Evolutionary conservation across 2,797 vertebrate genomes (phyloP), one percentile per base, ranked within the genome.

Genomic region (Etheostoma nigrum): DNA sequence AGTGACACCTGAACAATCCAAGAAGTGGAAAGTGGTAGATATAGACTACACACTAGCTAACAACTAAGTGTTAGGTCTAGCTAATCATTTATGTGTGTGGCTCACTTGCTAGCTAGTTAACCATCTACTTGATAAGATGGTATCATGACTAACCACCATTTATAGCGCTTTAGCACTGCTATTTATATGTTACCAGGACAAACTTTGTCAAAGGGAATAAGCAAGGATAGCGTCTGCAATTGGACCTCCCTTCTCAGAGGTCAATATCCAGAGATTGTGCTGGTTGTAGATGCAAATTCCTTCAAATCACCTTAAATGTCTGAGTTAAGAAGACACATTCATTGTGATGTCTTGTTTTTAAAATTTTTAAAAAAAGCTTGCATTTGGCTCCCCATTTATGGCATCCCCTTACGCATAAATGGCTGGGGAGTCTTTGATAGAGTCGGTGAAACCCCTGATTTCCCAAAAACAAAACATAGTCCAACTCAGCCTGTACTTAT

Each of bases 361-460:
- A 58, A 36, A 18, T 23, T 23, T 23, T 23, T 23, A 49, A 2
- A 1, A 74, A 78, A 72, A 14, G 21, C 47, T 23, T 23, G 21
- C 21, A 23, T 23, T 23, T 23, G 21, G 21, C 21, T 23, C 21
- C 21, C 21, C 21, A 23, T 23, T 23, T 23, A 23, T 23, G 21
- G 21, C 21, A n/a, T 23, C 73, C 65, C 47, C 59, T 58, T 67
- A 72, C 58, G 55, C 47, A 57, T 18, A 18, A 76, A 57, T 11
- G 72, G 5, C 79, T 40, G 70, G 45, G 61, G 69, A 82, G 60
- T 58, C 40, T 61, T 52, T 76, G 49, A 53, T 57, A 82, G 58
- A 27, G 40, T 67, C 69, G 79, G 68, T 60, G 61, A 86, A 82
- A 81, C 47, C 64, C 10, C 8, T 12, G 23, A 42, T 84, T 81